Evolutionary conservation across 2,888 invertebrate species (phyloP), one percentile per base, ranked within the genome.

Genomic region (Synergus umbraculus): DNA sequence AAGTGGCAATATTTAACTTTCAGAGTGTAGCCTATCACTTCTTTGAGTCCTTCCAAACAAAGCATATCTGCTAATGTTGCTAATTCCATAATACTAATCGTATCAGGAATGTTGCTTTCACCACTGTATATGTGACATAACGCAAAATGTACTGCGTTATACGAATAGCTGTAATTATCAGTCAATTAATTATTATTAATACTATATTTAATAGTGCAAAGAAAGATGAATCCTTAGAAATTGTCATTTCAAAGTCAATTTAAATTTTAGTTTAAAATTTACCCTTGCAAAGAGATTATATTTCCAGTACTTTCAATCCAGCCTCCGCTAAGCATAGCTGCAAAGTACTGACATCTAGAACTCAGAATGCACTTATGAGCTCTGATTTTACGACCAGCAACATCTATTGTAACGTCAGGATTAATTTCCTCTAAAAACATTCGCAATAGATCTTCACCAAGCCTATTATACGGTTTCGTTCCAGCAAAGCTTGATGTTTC

Each of bases 51-150:
- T 91, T 98, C 98, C 37, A 98, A 92, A 9, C 97, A 96, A 77
- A 98, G 93, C 95, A 98, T 96, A 92, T 98, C 98, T 0, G 98
- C 97, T 78, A 98, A 92, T 0, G 97, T 96, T 0, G 98, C 96
- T 84, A 98, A 92, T 91, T 98, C 98, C 81, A 97, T 96, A 73
- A 98, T 94, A 90, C 96, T 96, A 83, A 98, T 96, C 2, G 96
- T 95, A 86, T 97, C 97, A 0, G 98, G 97, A 78, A 98, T 96
- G 86, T 96, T 96, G 58, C 97, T 96, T 44, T 97, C 96, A 3
- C 98, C 98, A 81, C 98, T 98, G 90, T 99, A 99, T 84, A 99
- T 97, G 91, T 98, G 98, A 87, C 97, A 97, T 81, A 99, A 92
- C 0, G 97, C 96, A 93, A 98, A 98, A 92, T 98, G 97, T 4